A percentile compares a stretch with the other conserved stretches of the same genome.
Conservation (phyloP, 2,797 vertebrate genomes). For the Thalassophryne amazonica region DNA sequence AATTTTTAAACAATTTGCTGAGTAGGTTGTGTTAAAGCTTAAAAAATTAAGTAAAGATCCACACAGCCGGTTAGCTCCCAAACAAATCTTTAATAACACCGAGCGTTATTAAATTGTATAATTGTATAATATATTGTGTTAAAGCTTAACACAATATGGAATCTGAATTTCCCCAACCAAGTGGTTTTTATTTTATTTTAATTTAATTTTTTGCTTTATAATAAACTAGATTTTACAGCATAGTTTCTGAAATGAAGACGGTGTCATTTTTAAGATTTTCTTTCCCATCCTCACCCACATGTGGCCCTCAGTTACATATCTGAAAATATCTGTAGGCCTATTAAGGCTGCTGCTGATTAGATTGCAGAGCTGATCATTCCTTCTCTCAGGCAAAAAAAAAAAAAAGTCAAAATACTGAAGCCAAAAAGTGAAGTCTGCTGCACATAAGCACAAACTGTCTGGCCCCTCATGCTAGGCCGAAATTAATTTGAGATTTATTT, state of each 20-base stretch:
- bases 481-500: constrained; percentile 99
- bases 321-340: constrained; percentile 24
- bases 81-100: too few relatives aligned
- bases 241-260: not conserved
- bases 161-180: not conserved
- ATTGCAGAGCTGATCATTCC: constrained; percentile 58
- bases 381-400: constrained; percentile 66
- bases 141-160: not conserved
- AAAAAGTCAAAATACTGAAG: constrained; percentile 70
- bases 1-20: not conserved
- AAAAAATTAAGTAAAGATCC: not conserved
- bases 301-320: not conserved
- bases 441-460: constrained; percentile 87
- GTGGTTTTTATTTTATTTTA: not conserved
- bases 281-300: not conserved
- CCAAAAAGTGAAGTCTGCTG: constrained; percentile 82
- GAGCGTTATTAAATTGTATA: too few relatives aligned
- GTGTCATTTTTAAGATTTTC: not conserved
- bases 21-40: not conserved
- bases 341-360: constrained; percentile 51
- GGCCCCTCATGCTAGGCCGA: constrained; percentile 94
- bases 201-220: not conserved
- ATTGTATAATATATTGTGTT: not conserved
- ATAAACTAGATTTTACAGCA: not conserved
- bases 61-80: too few relatives aligned